Conservation (phyloP, 2,797 vertebrate genomes). For the Chelmon rostratus region DNA sequence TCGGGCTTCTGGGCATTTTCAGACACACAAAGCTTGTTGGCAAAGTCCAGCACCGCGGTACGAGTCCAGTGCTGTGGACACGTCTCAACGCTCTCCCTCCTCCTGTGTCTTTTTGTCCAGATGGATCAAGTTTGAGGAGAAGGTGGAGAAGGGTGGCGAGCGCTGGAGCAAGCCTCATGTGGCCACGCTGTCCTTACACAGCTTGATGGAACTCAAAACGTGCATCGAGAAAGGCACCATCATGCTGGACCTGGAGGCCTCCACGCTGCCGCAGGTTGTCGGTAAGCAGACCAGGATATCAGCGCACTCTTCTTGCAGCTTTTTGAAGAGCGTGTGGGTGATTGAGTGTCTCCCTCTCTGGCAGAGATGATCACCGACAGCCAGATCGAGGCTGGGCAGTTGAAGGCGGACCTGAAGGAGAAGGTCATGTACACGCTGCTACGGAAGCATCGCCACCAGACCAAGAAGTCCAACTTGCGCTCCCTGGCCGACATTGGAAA, state of each 20-base stretch:
- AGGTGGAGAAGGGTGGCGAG: constrained; percentile 96
- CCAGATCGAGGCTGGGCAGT: constrained; percentile 92
- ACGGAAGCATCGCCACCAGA: constrained; percentile 97
- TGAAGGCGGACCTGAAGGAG: constrained; percentile 94
- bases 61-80: neutral
- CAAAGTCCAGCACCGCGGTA: neutral
- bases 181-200: constrained; percentile 89
- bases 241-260: constrained; percentile 93
- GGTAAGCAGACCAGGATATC: constrained; percentile 83
- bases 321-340: neutral
- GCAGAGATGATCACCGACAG: constrained; percentile 94
- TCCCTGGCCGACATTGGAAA: constrained; percentile 98
- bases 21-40: neutral
- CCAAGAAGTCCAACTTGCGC: constrained; percentile 99
- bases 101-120: constrained; percentile 71
- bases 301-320: accelerated
- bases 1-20: neutral
- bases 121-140: constrained; percentile 99
- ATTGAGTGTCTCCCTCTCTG: neutral
- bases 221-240: constrained; percentile 96
- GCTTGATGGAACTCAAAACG: constrained; percentile 93
- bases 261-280: constrained; percentile 93
- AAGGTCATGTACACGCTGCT: constrained; percentile 95
- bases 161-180: constrained; percentile 99
- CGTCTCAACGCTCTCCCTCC: neutral